Evolutionary conservation across 2,888 invertebrate species (phyloP), one percentile per base, ranked within the genome.

Genomic region (Thalpophila matura): DNA sequence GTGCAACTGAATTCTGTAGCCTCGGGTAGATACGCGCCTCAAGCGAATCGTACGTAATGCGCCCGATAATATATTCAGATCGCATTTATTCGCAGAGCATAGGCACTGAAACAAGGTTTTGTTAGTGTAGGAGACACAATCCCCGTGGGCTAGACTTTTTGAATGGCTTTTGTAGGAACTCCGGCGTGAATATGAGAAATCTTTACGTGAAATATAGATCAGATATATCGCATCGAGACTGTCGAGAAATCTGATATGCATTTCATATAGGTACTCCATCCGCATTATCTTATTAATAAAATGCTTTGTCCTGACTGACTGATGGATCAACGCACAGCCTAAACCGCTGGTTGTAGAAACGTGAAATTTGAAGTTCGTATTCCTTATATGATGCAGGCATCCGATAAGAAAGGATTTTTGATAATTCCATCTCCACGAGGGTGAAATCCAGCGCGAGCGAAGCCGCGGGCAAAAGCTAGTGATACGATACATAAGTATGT

Each of bases 31-130:
- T 89, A 88, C 86, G 82, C 88, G 90, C 85, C 92, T 92, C 91
- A 87, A 91, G 91, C 89, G 92, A 90, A 87, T 83, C 90, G 91
- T 87, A 89, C 83, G 87, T 94, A 94, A 94, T 93, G 89, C 89
- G 88, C 88, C 86, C 89, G 91, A 91, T 92, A 92, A 93, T 93
- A 92, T 91, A 93, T 94, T 93, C 93, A 84, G 87, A 93, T 93
- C 88, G 90, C 89, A 92, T 94, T 91, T 92, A 91, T 93, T 91
- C 89, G 83, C 77, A 79, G 84, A 89, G 86, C 86, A 90, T 91
- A 89, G 90, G 88, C 88, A 88, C 79, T 86, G 90, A 89, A 92
- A 94, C 91, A 88, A 90, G 92, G 89, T 91, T 92, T 88, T 88
- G 89, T 88, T 89, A 84, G 86, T 82, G 74, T 80, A 79, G 79